Evolutionary conservation across 2,888 invertebrate genomes (phyloP).

Genomic region (Synanthedon formicaeformis): DNA sequence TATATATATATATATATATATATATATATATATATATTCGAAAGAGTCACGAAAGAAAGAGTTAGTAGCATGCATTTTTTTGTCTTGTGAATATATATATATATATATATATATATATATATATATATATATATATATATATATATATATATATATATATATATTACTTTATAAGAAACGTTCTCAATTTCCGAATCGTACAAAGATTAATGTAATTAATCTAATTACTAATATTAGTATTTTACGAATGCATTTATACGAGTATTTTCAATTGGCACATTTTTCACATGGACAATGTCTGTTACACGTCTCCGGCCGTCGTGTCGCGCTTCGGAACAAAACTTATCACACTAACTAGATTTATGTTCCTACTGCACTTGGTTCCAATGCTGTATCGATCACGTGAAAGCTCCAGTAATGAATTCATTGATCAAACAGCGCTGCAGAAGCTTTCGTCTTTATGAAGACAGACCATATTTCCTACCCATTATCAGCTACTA

Average conservation of each 20-base stretch:
- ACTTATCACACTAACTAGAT: conserved; percentile 32
- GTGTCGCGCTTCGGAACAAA: conserved; percentile 22
- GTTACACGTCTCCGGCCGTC: conserved; percentile 31
- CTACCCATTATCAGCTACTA: too few relatives aligned
- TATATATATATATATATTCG: too few relatives aligned
- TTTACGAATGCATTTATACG: conserved; percentile 8
- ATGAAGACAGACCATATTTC: too few relatives aligned
- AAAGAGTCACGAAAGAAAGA: too few relatives aligned
- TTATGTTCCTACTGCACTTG: conserved; percentile 25
- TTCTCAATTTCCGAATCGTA: not conserved
- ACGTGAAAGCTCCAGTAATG: not conserved
- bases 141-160: too few relatives aligned
- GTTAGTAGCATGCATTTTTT: too few relatives aligned
- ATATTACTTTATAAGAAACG: too few relatives aligned
- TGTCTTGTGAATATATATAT: too few relatives aligned
- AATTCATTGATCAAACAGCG: not conserved
- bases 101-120: too few relatives aligned
- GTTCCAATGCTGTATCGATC: conserved; percentile 8
- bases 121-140: too few relatives aligned
- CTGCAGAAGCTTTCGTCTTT: too few relatives aligned
- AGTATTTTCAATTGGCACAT: conserved; percentile 26
- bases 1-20: too few relatives aligned
- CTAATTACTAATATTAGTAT: not conserved
- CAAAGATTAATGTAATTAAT: not conserved
- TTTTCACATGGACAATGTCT: conserved; percentile 32